Conservation (phyloP, 2,113 vertebrate species). For the rabbit (Oryctolagus cuniculus) region mOryCun1.1 NC_091453.1:8513501-8514000, state of each 20-base stretch:
- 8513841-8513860: not conserved
- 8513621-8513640: not conserved
- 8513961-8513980: slow-evolving; percentile 41
- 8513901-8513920: slow-evolving; percentile 1
- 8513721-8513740: not conserved
- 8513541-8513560: not conserved
- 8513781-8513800: not conserved
- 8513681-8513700: not conserved
- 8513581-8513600: not conserved
- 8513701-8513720: not conserved
- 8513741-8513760: not conserved
- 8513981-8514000: slow-evolving; percentile 7
- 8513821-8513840: not conserved
- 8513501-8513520: slow-evolving; percentile 14
- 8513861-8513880: not conserved
- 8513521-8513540: slow-evolving; percentile 7
- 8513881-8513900: not conserved
- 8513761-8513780: not conserved
- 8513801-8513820: not conserved
- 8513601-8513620: not conserved
- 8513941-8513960: slow-evolving; percentile 25
- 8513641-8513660: not conserved
- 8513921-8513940: not conserved
- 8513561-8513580: slow-evolving; percentile 2
- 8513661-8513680: not conserved